Conservation (phyloP, 2,113 vertebrate species). For the Corythornis vintsioides region DNA sequence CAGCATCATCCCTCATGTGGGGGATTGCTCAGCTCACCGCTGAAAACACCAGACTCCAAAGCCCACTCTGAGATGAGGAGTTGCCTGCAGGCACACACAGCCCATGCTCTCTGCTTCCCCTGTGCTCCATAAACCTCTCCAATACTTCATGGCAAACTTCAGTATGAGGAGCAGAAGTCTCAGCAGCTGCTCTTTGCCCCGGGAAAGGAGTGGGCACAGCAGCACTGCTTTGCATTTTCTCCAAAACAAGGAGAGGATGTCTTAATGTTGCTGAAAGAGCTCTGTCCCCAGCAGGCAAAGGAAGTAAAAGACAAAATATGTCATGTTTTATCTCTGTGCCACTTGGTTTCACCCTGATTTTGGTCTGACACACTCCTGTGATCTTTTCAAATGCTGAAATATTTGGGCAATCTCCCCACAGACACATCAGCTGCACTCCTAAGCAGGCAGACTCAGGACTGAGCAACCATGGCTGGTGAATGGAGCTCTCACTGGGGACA, state of each 20-base stretch:
- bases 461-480: background rate
- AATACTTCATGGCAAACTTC: background rate
- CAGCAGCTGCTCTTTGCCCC: background rate
- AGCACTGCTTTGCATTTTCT: background rate
- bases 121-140: background rate
- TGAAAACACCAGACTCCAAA: background rate
- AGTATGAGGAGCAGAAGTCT: background rate
- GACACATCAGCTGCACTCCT: background rate
- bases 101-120: rapidly evolving
- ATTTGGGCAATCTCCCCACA: background rate
- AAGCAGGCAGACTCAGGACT: background rate
- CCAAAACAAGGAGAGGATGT: background rate
- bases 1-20: background rate
- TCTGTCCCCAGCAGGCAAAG: background rate
- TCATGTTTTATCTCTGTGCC: background rate
- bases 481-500: background rate
- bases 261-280: background rate
- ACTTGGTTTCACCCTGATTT: background rate
- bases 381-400: background rate
- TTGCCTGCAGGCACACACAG: background rate
- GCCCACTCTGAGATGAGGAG: background rate
- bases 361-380: background rate
- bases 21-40: background rate
- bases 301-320: background rate
- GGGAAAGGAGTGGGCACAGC: background rate